These are phyloP conservation scores for Apis mellifera DNA, from an alignment of 1,140 invertebrate species.

Conservation along the genomic window DNA sequence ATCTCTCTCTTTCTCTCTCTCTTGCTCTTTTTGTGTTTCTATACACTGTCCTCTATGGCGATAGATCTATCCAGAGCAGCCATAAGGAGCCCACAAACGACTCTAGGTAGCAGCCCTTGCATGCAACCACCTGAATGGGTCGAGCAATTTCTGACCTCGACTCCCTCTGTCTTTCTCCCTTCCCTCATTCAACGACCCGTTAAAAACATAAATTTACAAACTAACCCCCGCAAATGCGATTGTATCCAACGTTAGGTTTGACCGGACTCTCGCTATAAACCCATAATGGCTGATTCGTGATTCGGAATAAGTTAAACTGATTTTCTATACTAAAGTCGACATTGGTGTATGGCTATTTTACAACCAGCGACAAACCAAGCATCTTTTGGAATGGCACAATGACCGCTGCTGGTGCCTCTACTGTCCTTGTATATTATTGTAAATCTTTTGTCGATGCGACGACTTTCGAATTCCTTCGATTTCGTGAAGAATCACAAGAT, in stretches of 20 bases:
- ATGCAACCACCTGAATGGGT: slow-evolving; percentile 25
- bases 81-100: slow-evolving; percentile 15
- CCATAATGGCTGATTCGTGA: slow-evolving; percentile 73
- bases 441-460: slow-evolving; percentile 40
- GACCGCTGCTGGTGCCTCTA: slow-evolving; percentile 44
- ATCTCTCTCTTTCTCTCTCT: neutral
- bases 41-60: neutral
- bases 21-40: slow-evolving; percentile 5
- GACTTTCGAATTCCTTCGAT: neutral
- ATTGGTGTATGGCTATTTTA: slow-evolving; percentile 32
- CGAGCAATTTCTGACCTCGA: neutral
- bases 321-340: slow-evolving; percentile 44
- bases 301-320: slow-evolving; percentile 75
- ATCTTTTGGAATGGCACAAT: slow-evolving; percentile 18
- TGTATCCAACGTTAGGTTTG: slow-evolving; percentile 34
- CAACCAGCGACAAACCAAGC: slow-evolving; percentile 27
- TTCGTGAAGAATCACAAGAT: neutral
- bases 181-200: slow-evolving; percentile 38
- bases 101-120: slow-evolving; percentile 1
- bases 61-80: slow-evolving; percentile 37
- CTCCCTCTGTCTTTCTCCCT: neutral
- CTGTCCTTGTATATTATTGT: slow-evolving; percentile 16
- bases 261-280: slow-evolving; percentile 14
- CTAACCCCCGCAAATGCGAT: slow-evolving; percentile 59
- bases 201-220: slow-evolving; percentile 74